Conservation (phyloP, 2,113 vertebrate species). For the Panthera uncia region DNA sequence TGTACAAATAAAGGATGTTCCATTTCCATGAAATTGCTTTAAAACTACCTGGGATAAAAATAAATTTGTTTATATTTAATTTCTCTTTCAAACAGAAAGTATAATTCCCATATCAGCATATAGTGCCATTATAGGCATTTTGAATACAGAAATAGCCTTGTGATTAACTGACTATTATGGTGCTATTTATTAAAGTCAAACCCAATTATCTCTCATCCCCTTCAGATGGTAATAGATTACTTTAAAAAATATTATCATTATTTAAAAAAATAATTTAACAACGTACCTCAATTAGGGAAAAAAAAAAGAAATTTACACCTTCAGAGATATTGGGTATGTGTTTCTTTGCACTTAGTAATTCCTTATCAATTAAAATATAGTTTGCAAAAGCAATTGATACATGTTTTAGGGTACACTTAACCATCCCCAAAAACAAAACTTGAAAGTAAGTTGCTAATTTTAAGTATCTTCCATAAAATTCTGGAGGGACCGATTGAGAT, state of each 20-base stretch:
- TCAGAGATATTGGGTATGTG: background rate
- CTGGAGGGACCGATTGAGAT: background rate
- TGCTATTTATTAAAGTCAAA: background rate
- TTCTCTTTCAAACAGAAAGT: background rate
- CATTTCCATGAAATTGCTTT: background rate
- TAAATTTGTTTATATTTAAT: background rate
- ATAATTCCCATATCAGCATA: background rate
- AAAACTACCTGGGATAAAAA: background rate
- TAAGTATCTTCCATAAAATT: slow-evolving; percentile 44
- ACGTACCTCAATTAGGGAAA: background rate
- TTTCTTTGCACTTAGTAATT: background rate
- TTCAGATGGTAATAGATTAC: background rate
- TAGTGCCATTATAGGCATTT: background rate
- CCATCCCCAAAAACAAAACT: background rate
- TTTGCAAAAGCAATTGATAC: background rate
- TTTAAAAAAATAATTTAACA: background rate
- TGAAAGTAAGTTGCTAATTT: slow-evolving; percentile 6
- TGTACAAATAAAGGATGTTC: background rate
- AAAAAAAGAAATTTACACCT: background rate
- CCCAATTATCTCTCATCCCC: background rate
- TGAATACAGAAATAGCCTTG: background rate
- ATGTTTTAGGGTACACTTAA: background rate
- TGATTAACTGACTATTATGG: background rate
- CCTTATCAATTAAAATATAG: background rate
- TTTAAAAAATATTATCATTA: background rate